Conservation (phyloP, 2,888 invertebrate genomes). For the Chrysina gloriosa region DNA sequence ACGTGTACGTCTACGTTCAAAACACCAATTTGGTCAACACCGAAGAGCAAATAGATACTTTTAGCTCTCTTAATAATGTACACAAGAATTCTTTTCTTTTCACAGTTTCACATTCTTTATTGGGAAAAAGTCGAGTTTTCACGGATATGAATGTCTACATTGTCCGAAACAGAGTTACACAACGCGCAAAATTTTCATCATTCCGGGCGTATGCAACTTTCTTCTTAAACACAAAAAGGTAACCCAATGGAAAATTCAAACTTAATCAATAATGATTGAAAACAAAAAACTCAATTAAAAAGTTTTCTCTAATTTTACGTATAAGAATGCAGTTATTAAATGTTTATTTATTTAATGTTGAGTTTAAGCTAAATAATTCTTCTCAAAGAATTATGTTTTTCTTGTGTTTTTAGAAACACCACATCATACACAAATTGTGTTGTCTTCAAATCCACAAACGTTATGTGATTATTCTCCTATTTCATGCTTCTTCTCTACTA, state of each 20-base stretch:
- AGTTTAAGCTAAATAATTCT: too few relatives aligned
- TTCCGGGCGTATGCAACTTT: background rate
- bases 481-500: too few relatives aligned
- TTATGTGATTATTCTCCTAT: too few relatives aligned
- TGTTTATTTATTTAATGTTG: too few relatives aligned
- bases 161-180: conserved; percentile 14
- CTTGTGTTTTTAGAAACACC: too few relatives aligned
- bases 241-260: background rate
- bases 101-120: conserved; percentile 14
- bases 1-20: background rate
- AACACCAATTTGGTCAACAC: conserved; percentile 8
- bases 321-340: too few relatives aligned
- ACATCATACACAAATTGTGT: too few relatives aligned
- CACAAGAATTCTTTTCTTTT: background rate
- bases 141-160: background rate
- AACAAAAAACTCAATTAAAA: too few relatives aligned
- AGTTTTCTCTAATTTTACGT: too few relatives aligned
- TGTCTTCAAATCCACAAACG: too few relatives aligned
- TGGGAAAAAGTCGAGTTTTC: background rate
- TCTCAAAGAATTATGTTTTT: too few relatives aligned
- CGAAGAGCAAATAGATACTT: background rate
- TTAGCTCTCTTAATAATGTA: background rate
- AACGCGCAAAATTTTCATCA: conserved; percentile 7
- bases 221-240: background rate
- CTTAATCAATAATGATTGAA: too few relatives aligned